phyloP scores from a whole-genome alignment of 92 coral and sea anemone species.

The Parazoanthus swiftii region DNA sequence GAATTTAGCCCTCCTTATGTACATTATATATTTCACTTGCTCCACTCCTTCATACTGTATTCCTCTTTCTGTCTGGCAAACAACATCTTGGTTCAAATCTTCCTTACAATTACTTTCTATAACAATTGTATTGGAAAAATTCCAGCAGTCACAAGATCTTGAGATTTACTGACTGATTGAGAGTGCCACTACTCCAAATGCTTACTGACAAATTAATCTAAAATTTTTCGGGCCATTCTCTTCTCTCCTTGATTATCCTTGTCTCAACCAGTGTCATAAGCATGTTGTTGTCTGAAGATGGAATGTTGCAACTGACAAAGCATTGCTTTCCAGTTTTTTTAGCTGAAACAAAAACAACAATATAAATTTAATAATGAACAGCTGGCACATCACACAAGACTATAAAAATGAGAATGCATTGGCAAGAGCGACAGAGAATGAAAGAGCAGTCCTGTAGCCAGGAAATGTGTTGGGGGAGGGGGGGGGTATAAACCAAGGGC shows the following conservation, averaged over 20 bases:
- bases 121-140: not conserved
- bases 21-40: no score
- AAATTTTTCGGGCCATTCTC: constrained; percentile 66
- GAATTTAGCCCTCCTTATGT: no score
- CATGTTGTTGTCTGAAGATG: constrained; percentile 57
- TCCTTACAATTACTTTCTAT: no score
- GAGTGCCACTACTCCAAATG: not conserved
- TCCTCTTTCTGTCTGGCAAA: no score
- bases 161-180: not conserved
- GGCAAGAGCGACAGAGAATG: no score
- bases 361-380: not conserved
- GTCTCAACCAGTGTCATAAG: constrained; percentile 74
- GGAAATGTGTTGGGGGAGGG: no score
- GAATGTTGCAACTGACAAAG: constrained; percentile 84
- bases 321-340: constrained; percentile 90
- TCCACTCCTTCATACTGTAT: no score
- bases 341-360: constrained; percentile 58
- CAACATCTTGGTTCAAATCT: no score
- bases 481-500: no score
- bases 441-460: no score
- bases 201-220: constrained; percentile 8
- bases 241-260: constrained; percentile 76
- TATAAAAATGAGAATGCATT: not conserved
- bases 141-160: not conserved
- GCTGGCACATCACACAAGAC: not conserved